Conservation (phyloP, 2,888 invertebrate genomes). For the Gryllus longicercus region DNA sequence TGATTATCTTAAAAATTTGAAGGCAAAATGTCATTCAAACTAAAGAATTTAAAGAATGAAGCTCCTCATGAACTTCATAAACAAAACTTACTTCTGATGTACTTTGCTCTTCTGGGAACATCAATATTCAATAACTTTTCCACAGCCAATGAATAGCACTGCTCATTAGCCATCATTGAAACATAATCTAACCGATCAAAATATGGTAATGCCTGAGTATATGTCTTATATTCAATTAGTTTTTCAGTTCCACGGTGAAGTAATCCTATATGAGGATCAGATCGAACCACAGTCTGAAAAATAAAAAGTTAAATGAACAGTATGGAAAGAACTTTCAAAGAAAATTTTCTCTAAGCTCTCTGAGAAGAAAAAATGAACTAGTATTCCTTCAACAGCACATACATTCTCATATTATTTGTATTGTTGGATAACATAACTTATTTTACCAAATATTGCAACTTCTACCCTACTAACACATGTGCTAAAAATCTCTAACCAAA, state of each 20-base stretch:
- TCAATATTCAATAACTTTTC: conserved; percentile 95
- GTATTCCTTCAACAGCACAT: too few species aligned
- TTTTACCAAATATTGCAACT: too few species aligned
- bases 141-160: conserved; percentile 91
- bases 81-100: conserved; percentile 76
- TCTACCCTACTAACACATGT: too few species aligned
- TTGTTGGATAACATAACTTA: too few species aligned
- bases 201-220: conserved; percentile 95
- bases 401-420: too few species aligned
- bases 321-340: too few species aligned
- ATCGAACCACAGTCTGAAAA: conserved; percentile 70
- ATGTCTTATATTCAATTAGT: conserved; percentile 97
- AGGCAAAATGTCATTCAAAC: too few species aligned
- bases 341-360: too few species aligned
- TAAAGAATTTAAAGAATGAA: too few species aligned
- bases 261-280: conserved; percentile 96
- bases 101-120: conserved; percentile 90
- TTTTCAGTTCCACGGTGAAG: conserved; percentile 97
- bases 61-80: not conserved
- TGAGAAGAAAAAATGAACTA: too few species aligned
- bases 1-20: too few species aligned
- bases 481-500: too few species aligned
- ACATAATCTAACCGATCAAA: conserved; percentile 98
- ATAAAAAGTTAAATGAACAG: not conserved
- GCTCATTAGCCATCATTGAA: conserved; percentile 99